Percentiles rank a stretch among this genome's conserved stretches.
These are phyloP conservation scores for Diploscapter pachys DNA, from an alignment of 1,140 invertebrate genomes.

Conservation along the genomic window DNA sequence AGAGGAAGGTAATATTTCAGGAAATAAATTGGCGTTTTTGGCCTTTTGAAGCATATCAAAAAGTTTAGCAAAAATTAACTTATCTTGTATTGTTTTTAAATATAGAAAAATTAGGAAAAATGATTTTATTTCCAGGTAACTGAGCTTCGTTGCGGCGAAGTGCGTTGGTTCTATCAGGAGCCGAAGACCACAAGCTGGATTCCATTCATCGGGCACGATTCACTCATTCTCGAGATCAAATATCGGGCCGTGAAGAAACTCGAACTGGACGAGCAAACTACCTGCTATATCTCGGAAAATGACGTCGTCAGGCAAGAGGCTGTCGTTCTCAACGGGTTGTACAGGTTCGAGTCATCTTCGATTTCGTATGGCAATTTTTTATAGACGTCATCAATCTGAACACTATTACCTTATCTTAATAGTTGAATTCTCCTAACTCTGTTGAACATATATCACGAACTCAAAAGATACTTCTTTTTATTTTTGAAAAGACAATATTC, in stretches of 20 bases:
- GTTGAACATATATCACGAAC: too few species aligned
- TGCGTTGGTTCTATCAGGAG: conserved; percentile 52
- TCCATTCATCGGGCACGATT: conserved; percentile 54
- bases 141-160: conserved; percentile 48
- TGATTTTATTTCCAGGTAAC: conserved; percentile 37
- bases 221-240: conserved; percentile 50
- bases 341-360: conserved; percentile 25
- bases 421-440: too few species aligned
- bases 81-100: too few species aligned
- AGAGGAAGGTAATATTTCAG: too few species aligned
- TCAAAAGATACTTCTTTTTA: conserved; percentile 10
- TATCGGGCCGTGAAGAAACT: conserved; percentile 43
- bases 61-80: too few species aligned
- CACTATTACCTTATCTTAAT: too few species aligned
- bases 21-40: too few species aligned
- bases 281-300: conserved; percentile 5
- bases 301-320: conserved; percentile 40
- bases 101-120: too few species aligned
- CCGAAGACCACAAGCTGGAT: conserved; percentile 44
- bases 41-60: too few species aligned
- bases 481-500: neutral
- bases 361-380: too few species aligned
- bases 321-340: conserved; percentile 54
- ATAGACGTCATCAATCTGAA: too few species aligned
- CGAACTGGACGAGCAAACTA: conserved; percentile 36